Evolutionary conservation across 2,113 vertebrate species (phyloP).

Genomic region (Hoplias malabaricus): DNA sequence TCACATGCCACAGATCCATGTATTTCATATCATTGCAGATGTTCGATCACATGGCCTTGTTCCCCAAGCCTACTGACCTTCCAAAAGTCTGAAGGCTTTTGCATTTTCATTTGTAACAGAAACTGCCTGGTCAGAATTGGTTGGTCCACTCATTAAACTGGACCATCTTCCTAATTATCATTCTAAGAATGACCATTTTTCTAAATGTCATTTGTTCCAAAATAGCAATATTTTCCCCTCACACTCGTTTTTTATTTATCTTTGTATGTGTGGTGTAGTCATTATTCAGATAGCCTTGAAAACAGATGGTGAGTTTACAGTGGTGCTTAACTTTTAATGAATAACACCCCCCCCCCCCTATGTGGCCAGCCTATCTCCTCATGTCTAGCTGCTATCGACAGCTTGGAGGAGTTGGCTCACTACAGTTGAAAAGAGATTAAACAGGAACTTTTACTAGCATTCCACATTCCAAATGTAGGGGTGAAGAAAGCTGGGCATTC

Average conservation of each 20-base stretch:
- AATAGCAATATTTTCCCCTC: not conserved
- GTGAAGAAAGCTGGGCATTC: slow-evolving; percentile 13
- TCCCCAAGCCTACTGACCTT: too few species aligned
- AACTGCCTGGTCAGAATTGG: not conserved
- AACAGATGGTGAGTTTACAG: slow-evolving; percentile 36
- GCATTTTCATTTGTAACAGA: not conserved
- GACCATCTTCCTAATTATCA: not conserved
- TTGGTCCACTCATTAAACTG: not conserved
- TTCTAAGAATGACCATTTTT: not conserved
- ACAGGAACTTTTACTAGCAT: slow-evolving; percentile 10
- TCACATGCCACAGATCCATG: too few species aligned
- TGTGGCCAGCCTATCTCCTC: slow-evolving; percentile 4
- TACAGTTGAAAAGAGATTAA: slow-evolving; percentile 9
- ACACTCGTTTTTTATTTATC: slow-evolving; percentile 5
- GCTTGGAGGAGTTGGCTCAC: slow-evolving; percentile 27
- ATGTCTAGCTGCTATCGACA: slow-evolving; percentile 18
- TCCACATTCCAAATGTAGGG: slow-evolving; percentile 25
- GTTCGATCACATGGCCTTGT: too few species aligned
- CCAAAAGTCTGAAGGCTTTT: not conserved
- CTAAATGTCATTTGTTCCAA: not conserved
- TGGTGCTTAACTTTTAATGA: slow-evolving; percentile 34
- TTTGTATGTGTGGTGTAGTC: slow-evolving; percentile 10
- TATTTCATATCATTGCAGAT: too few species aligned
- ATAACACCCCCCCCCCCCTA: slow-evolving; percentile 20
- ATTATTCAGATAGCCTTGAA: slow-evolving; percentile 6